Percentiles rank a stretch among this genome's conserved stretches.
phyloP scores from a whole-genome alignment of 1,140 invertebrate species.

The Andrena cerasifolii region DNA sequence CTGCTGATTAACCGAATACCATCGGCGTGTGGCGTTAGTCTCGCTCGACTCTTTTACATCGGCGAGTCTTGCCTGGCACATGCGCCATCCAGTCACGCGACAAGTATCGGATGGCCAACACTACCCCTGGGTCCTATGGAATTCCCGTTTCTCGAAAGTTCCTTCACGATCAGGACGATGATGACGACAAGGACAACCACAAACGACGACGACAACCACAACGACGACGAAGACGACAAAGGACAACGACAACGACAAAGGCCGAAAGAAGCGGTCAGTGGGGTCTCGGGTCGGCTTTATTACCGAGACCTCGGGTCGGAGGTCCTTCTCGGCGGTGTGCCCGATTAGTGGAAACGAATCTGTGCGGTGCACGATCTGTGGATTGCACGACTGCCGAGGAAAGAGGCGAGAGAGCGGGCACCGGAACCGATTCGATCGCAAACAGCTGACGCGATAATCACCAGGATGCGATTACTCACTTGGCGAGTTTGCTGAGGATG shows the following conservation, averaged over 20 bases:
- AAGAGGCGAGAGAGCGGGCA: slow-evolving; percentile 23
- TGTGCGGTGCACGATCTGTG: slow-evolving; percentile 45
- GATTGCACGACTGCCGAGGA: no score
- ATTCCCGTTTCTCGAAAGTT: no score
- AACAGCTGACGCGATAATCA: no score
- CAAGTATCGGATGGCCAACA: no score
- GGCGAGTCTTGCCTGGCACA: slow-evolving; percentile 10
- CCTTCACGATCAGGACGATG: no score
- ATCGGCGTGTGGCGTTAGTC: not conserved
- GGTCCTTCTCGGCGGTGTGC: slow-evolving; percentile 36
- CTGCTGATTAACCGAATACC: slow-evolving; percentile 30
- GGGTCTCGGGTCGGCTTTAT: not conserved
- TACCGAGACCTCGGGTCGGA: slow-evolving; percentile 13
- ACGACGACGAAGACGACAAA: no score
- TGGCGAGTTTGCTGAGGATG: slow-evolving; percentile 91
- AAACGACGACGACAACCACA: no score
- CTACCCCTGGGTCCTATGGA: no score
- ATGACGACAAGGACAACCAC: no score
- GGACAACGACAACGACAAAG: no score
- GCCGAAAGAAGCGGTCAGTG: not conserved
- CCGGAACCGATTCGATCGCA: not conserved
- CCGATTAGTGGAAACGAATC: slow-evolving; percentile 39
- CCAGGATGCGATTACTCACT: slow-evolving; percentile 82
- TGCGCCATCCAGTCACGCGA: slow-evolving; percentile 5
- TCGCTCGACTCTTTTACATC: not conserved